Evolutionary conservation across 2,113 vertebrate genomes (phyloP), one percentile per base, ranked within the genome.

Genomic region (Arenaria interpres): DNA sequence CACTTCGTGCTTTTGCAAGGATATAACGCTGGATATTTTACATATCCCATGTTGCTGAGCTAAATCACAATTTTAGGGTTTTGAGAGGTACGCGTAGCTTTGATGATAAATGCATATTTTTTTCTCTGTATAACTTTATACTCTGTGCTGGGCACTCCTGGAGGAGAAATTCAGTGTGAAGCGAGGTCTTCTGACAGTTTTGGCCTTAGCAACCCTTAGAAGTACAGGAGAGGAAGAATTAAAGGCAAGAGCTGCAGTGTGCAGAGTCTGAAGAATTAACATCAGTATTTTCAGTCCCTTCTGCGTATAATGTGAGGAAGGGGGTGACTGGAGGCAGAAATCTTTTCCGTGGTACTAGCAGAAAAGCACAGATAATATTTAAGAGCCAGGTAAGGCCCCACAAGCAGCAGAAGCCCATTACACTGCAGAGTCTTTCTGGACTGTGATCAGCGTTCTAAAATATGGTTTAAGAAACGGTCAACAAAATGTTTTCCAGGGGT

Each of bases 131-230:
- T 85, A 77, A 67, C 41, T 77, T 46, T 62, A 28, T 67, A 43
- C 30, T 62, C 23, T 76, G 33, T 92, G 46, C 76, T 92, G 48
- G 80, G 76, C 46, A 54, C 4, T 89, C 60, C 68, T 93, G 73
- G 87, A 90, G 89, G 83, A 81, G 73, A 86, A 85, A 88, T 66
- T 63, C 56, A 54, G 19, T 72, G 73, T 92, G 90, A 96, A 94
- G 85, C 90, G 75, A 88, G 72, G 64, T 93, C 85, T 87, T 87
- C 35, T 85, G 90, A 75, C 79, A 86, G 73, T 75, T 93, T 63
- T 92, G 85, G 88, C 95, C 86, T 81, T 72, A 93, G 73, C 64
- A 77, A 64, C 79, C 66, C 85, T 80, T 72, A 62, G 45, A 91
- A 79, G 63, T 54, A 66, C 35, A 66, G 68, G 72, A 94, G 67